Conservation (phyloP, 2,797 vertebrate genomes). For the Chaenodraco wilsoni region DNA sequence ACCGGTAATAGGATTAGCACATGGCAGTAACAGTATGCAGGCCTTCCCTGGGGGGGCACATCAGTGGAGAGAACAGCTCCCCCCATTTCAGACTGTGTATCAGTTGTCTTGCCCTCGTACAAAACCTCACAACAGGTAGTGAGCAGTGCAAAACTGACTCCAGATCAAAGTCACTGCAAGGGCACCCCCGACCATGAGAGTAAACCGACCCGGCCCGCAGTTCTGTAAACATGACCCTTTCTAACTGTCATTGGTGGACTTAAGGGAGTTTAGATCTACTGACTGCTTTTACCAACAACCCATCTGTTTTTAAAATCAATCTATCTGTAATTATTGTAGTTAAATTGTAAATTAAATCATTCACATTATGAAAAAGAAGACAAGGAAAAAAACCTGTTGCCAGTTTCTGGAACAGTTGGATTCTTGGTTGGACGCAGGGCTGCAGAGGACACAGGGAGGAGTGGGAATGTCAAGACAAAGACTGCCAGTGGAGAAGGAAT, state of each 20-base stretch:
- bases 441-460: conserved; percentile 87
- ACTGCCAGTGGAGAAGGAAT: conserved; percentile 87
- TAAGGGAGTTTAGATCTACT: neutral
- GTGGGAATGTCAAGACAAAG: conserved; percentile 89
- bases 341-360: neutral
- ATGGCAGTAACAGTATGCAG: conserved; percentile 50
- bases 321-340: neutral
- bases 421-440: conserved; percentile 70
- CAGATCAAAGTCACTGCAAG: conserved; percentile 58
- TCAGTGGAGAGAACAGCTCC: conserved; percentile 11
- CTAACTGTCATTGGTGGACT: neutral
- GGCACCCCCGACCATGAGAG: conserved; percentile 40
- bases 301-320: neutral
- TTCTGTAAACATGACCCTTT: conserved; percentile 22
- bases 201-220: conserved; percentile 27
- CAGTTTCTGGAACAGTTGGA: conserved; percentile 47
- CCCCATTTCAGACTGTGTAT: conserved; percentile 34
- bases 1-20: conserved; percentile 58
- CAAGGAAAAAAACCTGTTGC: conserved; percentile 20
- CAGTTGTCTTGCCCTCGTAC: conserved; percentile 50
- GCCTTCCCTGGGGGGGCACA: conserved; percentile 34
- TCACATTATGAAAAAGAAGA: neutral
- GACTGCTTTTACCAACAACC: conserved; percentile 1
- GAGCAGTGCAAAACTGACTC: conserved; percentile 56
- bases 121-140: conserved; percentile 68